A percentile compares a stretch with the other conserved stretches of the same genome.
Conservation (phyloP, 2,113 vertebrate species). For the Todiramphus chloris region DNA sequence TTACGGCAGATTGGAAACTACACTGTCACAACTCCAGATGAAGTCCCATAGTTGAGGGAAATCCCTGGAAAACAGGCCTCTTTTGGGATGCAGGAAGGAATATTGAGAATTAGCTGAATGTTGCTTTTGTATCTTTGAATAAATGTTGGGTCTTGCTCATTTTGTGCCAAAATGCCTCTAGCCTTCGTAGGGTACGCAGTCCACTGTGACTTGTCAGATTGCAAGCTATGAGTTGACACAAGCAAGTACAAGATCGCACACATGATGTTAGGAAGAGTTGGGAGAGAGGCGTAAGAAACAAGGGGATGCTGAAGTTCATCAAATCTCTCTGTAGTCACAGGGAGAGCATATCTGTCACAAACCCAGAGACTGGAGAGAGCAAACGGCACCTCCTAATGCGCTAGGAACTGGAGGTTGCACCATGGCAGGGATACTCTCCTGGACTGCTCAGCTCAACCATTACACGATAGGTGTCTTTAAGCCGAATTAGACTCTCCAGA, state of each 20-base stretch:
- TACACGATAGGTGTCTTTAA: not conserved
- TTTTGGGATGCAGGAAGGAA: not conserved
- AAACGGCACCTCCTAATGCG: not conserved
- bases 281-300: not conserved
- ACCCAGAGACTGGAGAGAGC: not conserved
- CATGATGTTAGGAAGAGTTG: not conserved
- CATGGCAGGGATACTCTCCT: not conserved
- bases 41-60: not conserved
- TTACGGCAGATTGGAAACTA: not conserved
- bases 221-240: not conserved
- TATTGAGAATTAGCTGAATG: not conserved
- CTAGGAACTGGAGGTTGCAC: not conserved
- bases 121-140: not conserved
- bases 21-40: not conserved
- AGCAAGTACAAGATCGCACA: not conserved
- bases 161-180: not conserved
- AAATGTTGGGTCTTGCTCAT: not conserved
- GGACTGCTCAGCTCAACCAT: not conserved
- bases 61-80: not conserved
- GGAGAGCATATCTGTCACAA: not conserved
- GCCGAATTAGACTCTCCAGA: not conserved
- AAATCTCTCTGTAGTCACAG: not conserved
- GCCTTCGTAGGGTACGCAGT: not conserved
- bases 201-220: not conserved
- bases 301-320: not conserved